Conservation (phyloP, 2,888 invertebrate species). For the Ophion costatus region DNA sequence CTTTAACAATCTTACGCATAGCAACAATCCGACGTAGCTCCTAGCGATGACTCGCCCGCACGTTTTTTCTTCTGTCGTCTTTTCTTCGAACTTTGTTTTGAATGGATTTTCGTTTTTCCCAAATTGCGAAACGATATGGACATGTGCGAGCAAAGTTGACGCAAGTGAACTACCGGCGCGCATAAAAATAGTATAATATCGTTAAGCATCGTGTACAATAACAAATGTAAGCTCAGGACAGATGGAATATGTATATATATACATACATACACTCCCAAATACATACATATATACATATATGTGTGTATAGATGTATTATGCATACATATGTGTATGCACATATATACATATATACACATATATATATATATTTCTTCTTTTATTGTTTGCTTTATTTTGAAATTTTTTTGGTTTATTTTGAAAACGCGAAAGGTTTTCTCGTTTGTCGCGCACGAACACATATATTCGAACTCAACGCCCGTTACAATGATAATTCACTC, state of each 20-base stretch:
- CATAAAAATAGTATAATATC: conserved; percentile 83
- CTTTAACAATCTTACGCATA: conserved; percentile 83
- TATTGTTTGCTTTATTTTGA: conserved; percentile 41
- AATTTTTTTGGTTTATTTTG: conserved; percentile 35
- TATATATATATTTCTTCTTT: conserved; percentile 46
- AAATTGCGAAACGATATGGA: conserved; percentile 4
- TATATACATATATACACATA: not conserved
- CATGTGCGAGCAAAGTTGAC: conserved; percentile 70
- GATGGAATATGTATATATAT: conserved; percentile 66
- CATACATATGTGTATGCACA: too few relatives aligned
- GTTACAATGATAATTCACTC: conserved; percentile 33
- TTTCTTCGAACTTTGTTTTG: not conserved
- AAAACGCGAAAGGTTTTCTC: conserved; percentile 35
- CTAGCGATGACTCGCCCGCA: conserved; percentile 76
- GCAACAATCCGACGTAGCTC: conserved; percentile 82
- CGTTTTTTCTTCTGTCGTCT: not conserved
- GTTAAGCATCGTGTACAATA: conserved; percentile 82
- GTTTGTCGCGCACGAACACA: conserved; percentile 35
- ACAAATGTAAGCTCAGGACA: conserved; percentile 83
- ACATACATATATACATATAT: not conserved
- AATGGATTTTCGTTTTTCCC: not conserved
- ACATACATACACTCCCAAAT: conserved; percentile 61
- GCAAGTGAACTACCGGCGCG: conserved; percentile 79
- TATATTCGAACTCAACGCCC: conserved; percentile 39
- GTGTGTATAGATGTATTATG: too few relatives aligned